Base-by-base conservation (phyloP, 2,797 vertebrate genomes). In the Takifugu rubripes region DNA sequence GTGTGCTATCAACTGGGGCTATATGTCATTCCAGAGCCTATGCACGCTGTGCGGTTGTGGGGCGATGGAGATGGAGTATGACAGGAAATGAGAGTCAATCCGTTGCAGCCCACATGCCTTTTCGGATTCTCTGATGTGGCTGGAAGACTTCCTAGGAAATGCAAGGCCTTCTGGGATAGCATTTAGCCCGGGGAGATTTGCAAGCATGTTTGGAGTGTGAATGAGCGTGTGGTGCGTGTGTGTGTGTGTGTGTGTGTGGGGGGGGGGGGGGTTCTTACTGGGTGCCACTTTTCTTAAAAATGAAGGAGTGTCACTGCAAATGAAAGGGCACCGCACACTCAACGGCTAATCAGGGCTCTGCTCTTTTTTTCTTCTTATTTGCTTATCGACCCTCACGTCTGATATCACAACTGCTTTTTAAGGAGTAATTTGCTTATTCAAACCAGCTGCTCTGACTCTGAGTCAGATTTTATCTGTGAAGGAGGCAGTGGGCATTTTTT, bases 81-180 rank as follows among this genome's bases (percentile, higher is more conserved):
- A 56, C 45, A 72, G 79, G 83, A 84, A 88, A 87, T 80, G 76
- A 87, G 77, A 84, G 74, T 79, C 84, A 85, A 77, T 87, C 78
- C 81, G 75, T 59, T 80, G 79, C 80, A 80, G 78, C 78, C 84
- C 79, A 83, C 76, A 83, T 82, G 74, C 79, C 83, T 81, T 72
- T 72, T 81, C 58, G n/a, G 56, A 54, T 60, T 52, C 82, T 88
- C 77, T 88, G 86, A 90, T 87, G 87, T 90, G 89, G 87, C 82
- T 83, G 73, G 49, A 58, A 75, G 75, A 76, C 78, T 85, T 85
- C 81, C 84, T 61, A 52, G 67, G 77, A 81, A 87, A 84, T 70
- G 78, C 77, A 76, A 68, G 62, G 78, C 81, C 77, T 87, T 80
- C 79, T 87, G 83, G 85, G 81, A 83, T 70, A 76, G 67, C 60